A percentile compares a stretch with the other conserved stretches of the same genome.
Evolutionary conservation across 2,888 invertebrate genomes (phyloP).

Genomic region (Apodemia mormo): DNA sequence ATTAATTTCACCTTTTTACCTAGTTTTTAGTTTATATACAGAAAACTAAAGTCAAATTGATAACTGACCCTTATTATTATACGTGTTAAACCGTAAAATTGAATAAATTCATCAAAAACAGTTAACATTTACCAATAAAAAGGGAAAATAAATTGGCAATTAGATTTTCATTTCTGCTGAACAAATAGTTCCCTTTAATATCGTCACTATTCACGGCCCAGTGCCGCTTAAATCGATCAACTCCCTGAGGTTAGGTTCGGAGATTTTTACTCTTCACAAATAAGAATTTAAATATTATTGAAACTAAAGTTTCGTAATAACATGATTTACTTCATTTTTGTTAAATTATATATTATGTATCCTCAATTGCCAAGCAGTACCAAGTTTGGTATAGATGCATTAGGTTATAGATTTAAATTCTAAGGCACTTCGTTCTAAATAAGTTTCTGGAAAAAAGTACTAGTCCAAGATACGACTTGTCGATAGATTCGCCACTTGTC

Average conservation of each 20-base stretch:
- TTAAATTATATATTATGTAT: neutral
- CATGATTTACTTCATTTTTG: neutral
- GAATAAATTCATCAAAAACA: conserved; percentile 7
- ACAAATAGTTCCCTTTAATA: conserved; percentile 14
- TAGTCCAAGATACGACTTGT: no score
- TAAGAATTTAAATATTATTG: neutral
- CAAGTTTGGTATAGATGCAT: no score
- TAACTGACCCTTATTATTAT: no score
- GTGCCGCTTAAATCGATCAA: conserved; percentile 9
- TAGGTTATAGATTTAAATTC: no score
- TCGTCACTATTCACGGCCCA: conserved; percentile 15
- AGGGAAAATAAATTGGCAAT: conserved; percentile 17
- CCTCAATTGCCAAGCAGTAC: no score
- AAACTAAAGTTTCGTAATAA: neutral
- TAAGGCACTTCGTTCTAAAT: no score
- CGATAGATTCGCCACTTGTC: no score
- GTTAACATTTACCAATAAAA: conserved; percentile 9
- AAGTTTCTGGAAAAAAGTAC: no score
- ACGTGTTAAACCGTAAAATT: neutral
- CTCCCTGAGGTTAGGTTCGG: neutral
- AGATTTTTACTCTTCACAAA: conserved; percentile 9
- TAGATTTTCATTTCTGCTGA: conserved; percentile 17
- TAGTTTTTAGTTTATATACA: no score
- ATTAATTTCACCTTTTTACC: no score
- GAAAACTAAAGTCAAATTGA: no score